Evolutionary conservation across 1,140 invertebrate species (phyloP), one percentile per base, ranked within the genome.

Genomic region (Cyclina sinensis): DNA sequence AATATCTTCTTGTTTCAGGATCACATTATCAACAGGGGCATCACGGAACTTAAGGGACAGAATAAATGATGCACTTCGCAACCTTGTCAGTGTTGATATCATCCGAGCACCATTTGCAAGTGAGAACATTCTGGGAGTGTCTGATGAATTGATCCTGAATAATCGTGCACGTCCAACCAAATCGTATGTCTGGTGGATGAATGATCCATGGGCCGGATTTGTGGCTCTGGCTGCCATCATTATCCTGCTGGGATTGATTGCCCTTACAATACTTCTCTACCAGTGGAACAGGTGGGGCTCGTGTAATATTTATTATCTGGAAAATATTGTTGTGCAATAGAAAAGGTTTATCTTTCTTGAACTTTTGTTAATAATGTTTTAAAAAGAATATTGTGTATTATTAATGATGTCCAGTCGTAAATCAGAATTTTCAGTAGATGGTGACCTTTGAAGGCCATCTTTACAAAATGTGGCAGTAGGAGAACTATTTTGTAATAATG

Each of bases 181-280:
- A 70, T 93, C 92, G 0, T 93, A 92, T 83, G 89, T 92, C 43
- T 92, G 92, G 91, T 92, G 90, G 92, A 90, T 92, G 76, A 97
- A 97, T 87, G 97, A 98, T 5, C 98, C 98, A 92, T 98, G 98
- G 12, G 98, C 98, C 78, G 98, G 98, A 9, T 96, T 99, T 9
- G 97, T 99, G 74, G 92, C 98, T 30, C 97, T 99, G 27, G 98
- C 98, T 0, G 97, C 97, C 51, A 97, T 99, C 24, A 98, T 99
- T 80, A 97, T 99, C 24, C 96, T 99, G 4, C 96, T 98, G 30
- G 98, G 98, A 2, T 96, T 97, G 21, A 97, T 97, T 79, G 98
- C 98, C 18, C 98, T 98, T 51, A 97, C 98, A 39, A 98, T 99
- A 93, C 98, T 99, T 43, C 98, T 98, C 93, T 97, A 98, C 59